Base-by-base conservation (phyloP, 2,113 vertebrate species). In the Empidonax alnorum region DNA sequence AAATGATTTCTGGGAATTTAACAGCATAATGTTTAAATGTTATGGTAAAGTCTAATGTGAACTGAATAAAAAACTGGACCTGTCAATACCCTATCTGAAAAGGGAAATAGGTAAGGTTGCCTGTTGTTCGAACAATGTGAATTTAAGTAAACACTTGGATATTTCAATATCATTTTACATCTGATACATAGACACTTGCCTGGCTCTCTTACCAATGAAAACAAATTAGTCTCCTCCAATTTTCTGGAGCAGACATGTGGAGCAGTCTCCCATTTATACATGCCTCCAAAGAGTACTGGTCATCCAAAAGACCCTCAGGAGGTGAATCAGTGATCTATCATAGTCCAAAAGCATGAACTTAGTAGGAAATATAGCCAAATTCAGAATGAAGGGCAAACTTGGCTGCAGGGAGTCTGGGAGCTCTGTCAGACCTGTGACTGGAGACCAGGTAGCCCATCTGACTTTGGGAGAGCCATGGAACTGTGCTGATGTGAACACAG, bases 1-100 rank as follows among this genome's bases (percentile, higher is more conserved):
- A 97, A 98, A 97, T 96, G 95, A 97, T 96, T 97, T 98, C 97
- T 97, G 96, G 88, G 95, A 97, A 96, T 93, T 87, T 92, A 96
- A 79, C 61, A 82, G 66, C 77, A 66, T 82, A 72, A 90, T 53
- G 65, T 96, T 93, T 89, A 75, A 62, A 65, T 96, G 86, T 93
- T 96, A 69, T 89, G 28, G 58, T 96, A 90, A 94, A 93, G 93
- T 95, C 92, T 92, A 85, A 76, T 87, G 80, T 92, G 96, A 92
- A 87, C 76, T 49, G 90, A 65, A 94, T 67, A 87, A 87, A 94
- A 92, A 94, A 25, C 4, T 7, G 3, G 37, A 89, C 62, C 76
- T 92, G 79, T 88, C 90, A 90, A 95, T 95, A 91, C 74, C 56
- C 56, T 84, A n/a, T 72, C 68, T 78, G 56, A 90, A 84, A 92